phyloP scores from a whole-genome alignment of 2,888 invertebrate species.

The Caenorhabditis uteleia region DNA sequence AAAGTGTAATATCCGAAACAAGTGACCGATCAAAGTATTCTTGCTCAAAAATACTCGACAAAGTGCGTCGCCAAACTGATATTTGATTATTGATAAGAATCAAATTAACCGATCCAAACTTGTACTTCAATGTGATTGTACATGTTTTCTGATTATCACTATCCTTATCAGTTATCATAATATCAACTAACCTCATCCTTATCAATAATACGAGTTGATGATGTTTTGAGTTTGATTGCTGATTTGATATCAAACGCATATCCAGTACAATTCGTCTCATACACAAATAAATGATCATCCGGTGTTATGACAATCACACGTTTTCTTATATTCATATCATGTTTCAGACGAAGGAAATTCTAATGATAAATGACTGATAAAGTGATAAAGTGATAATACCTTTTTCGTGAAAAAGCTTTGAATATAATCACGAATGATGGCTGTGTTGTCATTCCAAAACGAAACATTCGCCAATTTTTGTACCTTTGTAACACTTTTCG shows the following conservation, averaged over 20 bases:
- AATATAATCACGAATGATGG: conserved; percentile 17
- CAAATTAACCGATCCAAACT: conserved; percentile 25
- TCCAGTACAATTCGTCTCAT: conserved; percentile 39
- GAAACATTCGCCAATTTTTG: conserved; percentile 18
- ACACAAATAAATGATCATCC: conserved; percentile 16
- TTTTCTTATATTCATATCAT: conserved; percentile 14
- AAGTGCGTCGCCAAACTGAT: conserved; percentile 25
- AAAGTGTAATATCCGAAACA: conserved; percentile 10
- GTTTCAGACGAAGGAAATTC: conserved; percentile 12
- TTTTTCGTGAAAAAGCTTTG: conserved; percentile 16
- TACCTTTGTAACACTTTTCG: conserved; percentile 36
- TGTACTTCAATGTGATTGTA: conserved; percentile 20
- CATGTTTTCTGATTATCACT: conserved; percentile 11
- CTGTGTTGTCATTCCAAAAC: conserved; percentile 16
- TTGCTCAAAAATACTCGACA: conserved; percentile 16
- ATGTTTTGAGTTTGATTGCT: conserved; percentile 15
- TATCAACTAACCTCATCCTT: background rate
- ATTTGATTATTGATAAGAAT: conserved; percentile 20
- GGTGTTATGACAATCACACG: conserved; percentile 25
- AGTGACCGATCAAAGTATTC: conserved; percentile 16
- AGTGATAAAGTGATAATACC: background rate
- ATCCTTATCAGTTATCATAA: background rate
- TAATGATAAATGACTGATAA: no score
- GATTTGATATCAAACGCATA: conserved; percentile 16
- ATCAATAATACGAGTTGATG: background rate